Conservation (phyloP, 2,888 invertebrate species). For the Catocala sponsa region DNA sequence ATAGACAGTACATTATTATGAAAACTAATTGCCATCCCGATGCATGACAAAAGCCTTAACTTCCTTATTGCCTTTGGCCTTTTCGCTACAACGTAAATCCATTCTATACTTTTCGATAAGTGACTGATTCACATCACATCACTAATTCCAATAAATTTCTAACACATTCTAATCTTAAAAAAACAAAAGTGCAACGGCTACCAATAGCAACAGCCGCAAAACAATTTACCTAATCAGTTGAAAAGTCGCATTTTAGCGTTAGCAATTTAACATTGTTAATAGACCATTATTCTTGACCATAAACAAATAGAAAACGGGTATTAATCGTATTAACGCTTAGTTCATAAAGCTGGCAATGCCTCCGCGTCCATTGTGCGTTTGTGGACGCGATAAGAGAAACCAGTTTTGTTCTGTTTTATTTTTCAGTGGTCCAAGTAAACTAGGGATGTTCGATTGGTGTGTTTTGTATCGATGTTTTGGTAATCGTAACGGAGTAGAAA, state of each 20-base stretch:
- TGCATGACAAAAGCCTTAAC: too few species aligned
- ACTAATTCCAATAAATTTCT: neutral
- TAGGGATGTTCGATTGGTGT: too few species aligned
- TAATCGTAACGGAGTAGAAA: too few species aligned
- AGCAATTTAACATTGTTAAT: constrained; percentile 70
- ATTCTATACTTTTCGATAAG: too few species aligned
- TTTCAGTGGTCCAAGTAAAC: constrained; percentile 53
- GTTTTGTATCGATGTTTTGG: too few species aligned
- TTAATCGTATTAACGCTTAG: constrained; percentile 60
- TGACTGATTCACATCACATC: too few species aligned
- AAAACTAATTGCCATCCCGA: too few species aligned
- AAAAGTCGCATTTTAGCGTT: constrained; percentile 54
- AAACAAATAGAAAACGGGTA: constrained; percentile 75
- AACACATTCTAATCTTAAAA: constrained; percentile 15
- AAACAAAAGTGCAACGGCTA: constrained; percentile 15
- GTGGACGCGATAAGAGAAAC: constrained; percentile 61
- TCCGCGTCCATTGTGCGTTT: constrained; percentile 60
- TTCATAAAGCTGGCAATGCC: constrained; percentile 57
- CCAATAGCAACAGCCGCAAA: constrained; percentile 32
- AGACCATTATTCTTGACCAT: constrained; percentile 64
- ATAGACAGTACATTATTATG: too few species aligned
- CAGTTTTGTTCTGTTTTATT: constrained; percentile 60
- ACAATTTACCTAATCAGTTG: constrained; percentile 62
- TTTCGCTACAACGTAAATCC: too few species aligned
- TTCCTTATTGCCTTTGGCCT: too few species aligned